phyloP scores from a whole-genome alignment of 2,797 vertebrate genomes.

The Crocidura indochinensis region DNA sequence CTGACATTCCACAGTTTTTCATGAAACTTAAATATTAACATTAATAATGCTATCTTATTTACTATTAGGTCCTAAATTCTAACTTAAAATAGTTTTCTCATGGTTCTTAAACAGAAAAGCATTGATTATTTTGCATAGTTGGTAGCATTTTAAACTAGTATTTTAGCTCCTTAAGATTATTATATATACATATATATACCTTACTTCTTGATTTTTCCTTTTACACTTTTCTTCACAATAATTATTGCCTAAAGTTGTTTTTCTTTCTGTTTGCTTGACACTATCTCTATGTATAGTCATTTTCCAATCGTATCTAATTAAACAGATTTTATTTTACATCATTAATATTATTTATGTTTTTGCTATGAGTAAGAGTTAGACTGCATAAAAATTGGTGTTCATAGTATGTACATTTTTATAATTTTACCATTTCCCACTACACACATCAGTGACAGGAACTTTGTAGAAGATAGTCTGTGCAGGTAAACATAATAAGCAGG shows the following conservation, averaged over 20 bases:
- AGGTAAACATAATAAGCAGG: not conserved
- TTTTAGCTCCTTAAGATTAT: not conserved
- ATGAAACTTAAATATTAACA: conserved; percentile 32
- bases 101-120: conserved; percentile 1
- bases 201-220: conserved; percentile 19
- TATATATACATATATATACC: not conserved
- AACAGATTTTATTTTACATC: not conserved
- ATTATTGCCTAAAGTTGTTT: conserved; percentile 5
- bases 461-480: not conserved
- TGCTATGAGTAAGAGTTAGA: conserved; percentile 4
- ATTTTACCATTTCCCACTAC: conserved; percentile 28
- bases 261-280: not conserved
- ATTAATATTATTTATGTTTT: not conserved
- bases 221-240: not conserved
- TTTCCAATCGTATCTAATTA: conserved; percentile 2
- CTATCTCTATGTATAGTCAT: not conserved
- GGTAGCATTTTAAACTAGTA: not conserved
- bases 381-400: not conserved
- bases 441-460: not conserved
- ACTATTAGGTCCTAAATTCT: not conserved
- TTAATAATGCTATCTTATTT: conserved; percentile 1
- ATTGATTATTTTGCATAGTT: not conserved
- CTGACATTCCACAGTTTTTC: not conserved
- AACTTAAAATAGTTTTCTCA: conserved; percentile 28
- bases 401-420: not conserved